phyloP scores from a whole-genome alignment of 2,113 vertebrate species.

The Lamprologus tigripictilis region DNA sequence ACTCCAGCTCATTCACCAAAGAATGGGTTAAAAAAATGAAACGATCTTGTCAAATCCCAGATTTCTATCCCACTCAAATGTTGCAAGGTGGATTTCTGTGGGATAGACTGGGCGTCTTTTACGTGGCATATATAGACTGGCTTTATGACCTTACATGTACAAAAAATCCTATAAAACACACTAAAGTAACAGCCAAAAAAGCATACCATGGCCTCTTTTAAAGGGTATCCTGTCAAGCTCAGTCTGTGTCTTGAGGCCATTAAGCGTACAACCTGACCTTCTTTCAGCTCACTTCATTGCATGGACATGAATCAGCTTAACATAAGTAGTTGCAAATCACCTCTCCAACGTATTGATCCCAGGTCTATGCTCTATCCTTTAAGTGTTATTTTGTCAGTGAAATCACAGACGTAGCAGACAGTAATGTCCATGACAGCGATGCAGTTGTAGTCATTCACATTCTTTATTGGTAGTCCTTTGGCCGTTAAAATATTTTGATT shows the following conservation, averaged over 20 bases:
- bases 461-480: background rate
- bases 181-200: background rate
- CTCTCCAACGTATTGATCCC: constrained; percentile 6
- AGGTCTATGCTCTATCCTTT: background rate
- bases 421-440: background rate
- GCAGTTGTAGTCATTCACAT: constrained; percentile 25
- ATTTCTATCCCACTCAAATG: background rate
- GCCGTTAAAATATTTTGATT: background rate
- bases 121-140: background rate
- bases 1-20: background rate
- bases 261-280: background rate
- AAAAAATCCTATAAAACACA: background rate
- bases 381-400: constrained; percentile 26
- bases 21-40: background rate
- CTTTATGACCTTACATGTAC: background rate
- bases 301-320: constrained; percentile 15
- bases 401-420: background rate
- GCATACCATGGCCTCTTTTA: background rate
- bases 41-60: background rate
- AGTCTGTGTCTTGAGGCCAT: background rate
- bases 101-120: background rate
- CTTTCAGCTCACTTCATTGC: constrained; percentile 27
- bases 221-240: background rate
- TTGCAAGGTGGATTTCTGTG: background rate
- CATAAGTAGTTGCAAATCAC: constrained; percentile 12